Percentiles rank a stretch among this genome's conserved stretches.
phyloP scores from a whole-genome alignment of 2,888 invertebrate genomes.

The Eutolmus rufibarbis region DNA sequence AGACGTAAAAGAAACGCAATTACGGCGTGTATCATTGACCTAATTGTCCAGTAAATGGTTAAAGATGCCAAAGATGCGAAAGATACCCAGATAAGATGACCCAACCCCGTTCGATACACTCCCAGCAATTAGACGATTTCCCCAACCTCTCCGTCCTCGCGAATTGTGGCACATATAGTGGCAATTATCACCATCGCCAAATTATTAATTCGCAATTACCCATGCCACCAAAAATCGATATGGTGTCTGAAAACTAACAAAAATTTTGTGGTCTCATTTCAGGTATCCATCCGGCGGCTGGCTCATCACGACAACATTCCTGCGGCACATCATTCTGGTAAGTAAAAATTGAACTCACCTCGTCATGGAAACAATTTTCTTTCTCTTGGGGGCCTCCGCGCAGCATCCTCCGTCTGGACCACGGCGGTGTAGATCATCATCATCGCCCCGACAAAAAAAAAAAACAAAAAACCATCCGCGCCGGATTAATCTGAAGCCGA shows the following conservation, averaged over 20 bases:
- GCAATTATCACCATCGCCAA: not conserved
- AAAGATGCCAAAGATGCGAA: not conserved
- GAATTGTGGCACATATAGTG: not conserved
- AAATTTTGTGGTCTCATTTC: not conserved
- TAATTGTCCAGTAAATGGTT: not conserved
- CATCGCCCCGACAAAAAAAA: not conserved
- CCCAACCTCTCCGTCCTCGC: not conserved
- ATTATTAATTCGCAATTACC: constrained; percentile 1
- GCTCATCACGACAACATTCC: not conserved
- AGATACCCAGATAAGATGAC: not conserved
- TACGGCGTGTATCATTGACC: not conserved
- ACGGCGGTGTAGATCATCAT: not conserved
- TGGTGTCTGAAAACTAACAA: not conserved
- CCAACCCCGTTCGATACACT: not conserved
- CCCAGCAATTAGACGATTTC: not conserved
- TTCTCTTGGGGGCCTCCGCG: not conserved
- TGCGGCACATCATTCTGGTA: not conserved
- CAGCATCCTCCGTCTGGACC: not conserved
- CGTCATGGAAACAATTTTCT: not conserved
- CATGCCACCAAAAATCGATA: not conserved
- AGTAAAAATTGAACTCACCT: not conserved
- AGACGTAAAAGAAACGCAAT: not conserved
- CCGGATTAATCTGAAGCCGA: not conserved
- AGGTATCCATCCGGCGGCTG: not conserved
- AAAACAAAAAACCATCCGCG: not conserved